Evolutionary conservation across 92 coral and sea anemone species (phyloP).

Genomic region (Parazoanthus darwini): DNA sequence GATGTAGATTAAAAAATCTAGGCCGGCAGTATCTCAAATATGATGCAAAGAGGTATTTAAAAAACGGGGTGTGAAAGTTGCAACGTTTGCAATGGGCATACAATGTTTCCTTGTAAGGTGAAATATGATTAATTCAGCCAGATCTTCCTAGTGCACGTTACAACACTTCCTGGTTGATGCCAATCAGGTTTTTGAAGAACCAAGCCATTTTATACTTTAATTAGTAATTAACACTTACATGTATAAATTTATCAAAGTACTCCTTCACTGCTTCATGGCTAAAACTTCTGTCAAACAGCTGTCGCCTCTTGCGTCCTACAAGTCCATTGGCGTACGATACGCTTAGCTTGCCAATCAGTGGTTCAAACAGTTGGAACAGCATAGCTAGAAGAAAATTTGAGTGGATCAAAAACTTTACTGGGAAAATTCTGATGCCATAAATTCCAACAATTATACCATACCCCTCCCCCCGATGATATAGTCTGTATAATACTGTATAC

Average conservation of each 20-base stretch:
- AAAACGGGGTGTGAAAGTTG: no score
- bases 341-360: slow-evolving; percentile 82
- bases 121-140: no score
- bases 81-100: no score
- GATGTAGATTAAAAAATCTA: no score
- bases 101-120: no score
- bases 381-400: slow-evolving; percentile 52
- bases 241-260: slow-evolving; percentile 72
- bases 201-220: not conserved
- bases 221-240: slow-evolving; percentile 44
- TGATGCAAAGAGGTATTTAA: no score
- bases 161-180: slow-evolving; percentile 31
- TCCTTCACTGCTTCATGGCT: slow-evolving; percentile 88
- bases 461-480: no score
- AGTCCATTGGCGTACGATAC: slow-evolving; percentile 91
- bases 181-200: slow-evolving; percentile 21
- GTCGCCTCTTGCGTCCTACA: slow-evolving; percentile 81
- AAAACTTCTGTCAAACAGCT: slow-evolving; percentile 82
- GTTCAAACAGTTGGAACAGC: slow-evolving; percentile 84
- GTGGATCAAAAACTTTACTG: not conserved
- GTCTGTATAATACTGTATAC: no score
- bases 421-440: no score
- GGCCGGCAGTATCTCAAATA: no score
- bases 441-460: no score
- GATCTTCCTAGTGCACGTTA: no score